Conservation (phyloP, 1,140 invertebrate species). For the Cepaea nemoralis region DNA sequence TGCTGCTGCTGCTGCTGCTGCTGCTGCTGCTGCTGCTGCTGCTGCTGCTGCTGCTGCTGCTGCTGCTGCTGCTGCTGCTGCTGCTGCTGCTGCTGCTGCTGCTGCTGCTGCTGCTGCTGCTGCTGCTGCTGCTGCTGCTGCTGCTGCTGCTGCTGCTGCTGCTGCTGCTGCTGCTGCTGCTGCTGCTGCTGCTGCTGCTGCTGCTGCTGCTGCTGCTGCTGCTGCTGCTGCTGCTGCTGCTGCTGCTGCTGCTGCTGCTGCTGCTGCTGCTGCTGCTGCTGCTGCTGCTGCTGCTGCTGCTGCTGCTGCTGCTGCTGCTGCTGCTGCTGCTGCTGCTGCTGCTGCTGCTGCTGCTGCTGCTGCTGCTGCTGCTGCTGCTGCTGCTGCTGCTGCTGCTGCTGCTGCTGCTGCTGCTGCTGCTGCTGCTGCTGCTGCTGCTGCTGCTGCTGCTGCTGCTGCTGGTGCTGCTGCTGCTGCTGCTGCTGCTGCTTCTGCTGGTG, state of each 20-base stretch:
- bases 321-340: slow-evolving; percentile 9
- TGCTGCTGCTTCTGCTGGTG: too few species aligned
- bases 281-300: neutral
- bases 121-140: too few species aligned
- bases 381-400: slow-evolving; percentile 18
- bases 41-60: too few species aligned
- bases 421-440: slow-evolving; percentile 1
- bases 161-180: too few species aligned
- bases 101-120: too few species aligned
- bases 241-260: slow-evolving; percentile 1
- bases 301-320: slow-evolving; percentile 10
- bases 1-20: too few species aligned
- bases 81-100: too few species aligned
- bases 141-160: too few species aligned
- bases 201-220: neutral
- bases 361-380: neutral
- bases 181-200: too few species aligned
- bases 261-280: slow-evolving; percentile 20
- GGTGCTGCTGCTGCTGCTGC: too few species aligned
- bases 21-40: too few species aligned
- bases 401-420: neutral
- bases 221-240: neutral
- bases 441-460: neutral
- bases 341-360: slow-evolving; percentile 8
- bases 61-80: too few species aligned